Percentiles rank a stretch among this genome's conserved stretches.
Conservation (phyloP, 2,113 vertebrate genomes). For the Odocoileus hemionus region DNA sequence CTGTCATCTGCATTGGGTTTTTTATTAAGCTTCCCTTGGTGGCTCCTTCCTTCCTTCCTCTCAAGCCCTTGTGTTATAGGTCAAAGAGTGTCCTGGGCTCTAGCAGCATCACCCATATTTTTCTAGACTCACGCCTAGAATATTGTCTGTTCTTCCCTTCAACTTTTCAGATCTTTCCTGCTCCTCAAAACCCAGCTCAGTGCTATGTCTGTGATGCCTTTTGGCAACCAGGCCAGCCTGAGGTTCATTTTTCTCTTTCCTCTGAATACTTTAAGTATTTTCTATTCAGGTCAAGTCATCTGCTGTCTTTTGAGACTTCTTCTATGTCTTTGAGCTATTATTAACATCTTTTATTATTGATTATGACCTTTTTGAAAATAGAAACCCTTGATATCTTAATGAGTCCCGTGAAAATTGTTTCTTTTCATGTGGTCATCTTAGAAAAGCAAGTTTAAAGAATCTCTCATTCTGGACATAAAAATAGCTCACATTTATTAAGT, state of each 20-base stretch:
- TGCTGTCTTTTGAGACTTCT: not conserved
- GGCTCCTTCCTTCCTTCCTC: not conserved
- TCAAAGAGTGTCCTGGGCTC: not conserved
- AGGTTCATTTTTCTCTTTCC: not conserved
- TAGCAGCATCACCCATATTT: not conserved
- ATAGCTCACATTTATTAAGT: not conserved
- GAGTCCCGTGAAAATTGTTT: not conserved
- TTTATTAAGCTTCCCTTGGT: not conserved
- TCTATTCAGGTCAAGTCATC: not conserved
- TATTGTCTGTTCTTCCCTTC: not conserved
- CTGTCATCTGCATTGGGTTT: not conserved
- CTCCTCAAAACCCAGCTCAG: not conserved
- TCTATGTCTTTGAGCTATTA: conserved; percentile 2
- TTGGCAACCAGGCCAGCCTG: not conserved
- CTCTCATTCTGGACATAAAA: not conserved
- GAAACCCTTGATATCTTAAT: not conserved
- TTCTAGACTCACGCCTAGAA: not conserved
- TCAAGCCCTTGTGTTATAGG: not conserved
- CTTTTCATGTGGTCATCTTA: not conserved
- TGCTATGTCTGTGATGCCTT: not conserved
- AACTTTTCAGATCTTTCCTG: not conserved
- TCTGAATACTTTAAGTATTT: not conserved
- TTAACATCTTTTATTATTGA: conserved; percentile 9
- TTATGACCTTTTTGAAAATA: conserved; percentile 30
- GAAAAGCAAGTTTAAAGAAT: not conserved